These are phyloP conservation scores for Drosophila borealis DNA, from an alignment of 2,888 invertebrate genomes.

Conservation along the genomic window DNA sequence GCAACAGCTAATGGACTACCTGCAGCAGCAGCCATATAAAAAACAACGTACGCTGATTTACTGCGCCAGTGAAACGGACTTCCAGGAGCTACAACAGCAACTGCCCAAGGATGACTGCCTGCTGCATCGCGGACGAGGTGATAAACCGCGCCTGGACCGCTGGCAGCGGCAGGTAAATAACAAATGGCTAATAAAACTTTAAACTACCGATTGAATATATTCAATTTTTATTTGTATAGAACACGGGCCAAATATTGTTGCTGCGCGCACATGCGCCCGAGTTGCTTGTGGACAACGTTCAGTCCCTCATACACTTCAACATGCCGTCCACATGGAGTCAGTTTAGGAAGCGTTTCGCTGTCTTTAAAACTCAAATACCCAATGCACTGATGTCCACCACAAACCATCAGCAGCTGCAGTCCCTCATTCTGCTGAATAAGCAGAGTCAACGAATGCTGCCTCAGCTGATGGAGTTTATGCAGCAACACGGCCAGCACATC, in stretches of 20 bases:
- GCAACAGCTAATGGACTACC: conserved; percentile 3
- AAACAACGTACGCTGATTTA: conserved; percentile 3
- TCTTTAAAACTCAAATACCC: not conserved
- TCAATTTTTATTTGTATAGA: not conserved
- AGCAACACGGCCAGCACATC: conserved; percentile 1
- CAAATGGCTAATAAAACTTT: not conserved
- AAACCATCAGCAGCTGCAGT: not conserved
- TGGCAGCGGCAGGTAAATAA: conserved; percentile 2
- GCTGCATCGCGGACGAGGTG: conserved; percentile 8
- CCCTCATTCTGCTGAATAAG: conserved; percentile 2
- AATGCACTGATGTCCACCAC: not conserved
- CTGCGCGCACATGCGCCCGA: conserved; percentile 6
- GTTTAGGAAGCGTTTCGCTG: conserved; percentile 5
- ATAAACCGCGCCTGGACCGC: not conserved
- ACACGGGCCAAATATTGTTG: conserved; percentile 3
- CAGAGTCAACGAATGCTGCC: conserved; percentile 9
- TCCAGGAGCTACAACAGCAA: conserved; percentile 1
- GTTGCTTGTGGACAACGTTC: not conserved
- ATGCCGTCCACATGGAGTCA: conserved; percentile 12
- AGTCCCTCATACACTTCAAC: conserved; percentile 5
- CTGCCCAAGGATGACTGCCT: not conserved
- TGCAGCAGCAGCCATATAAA: not conserved
- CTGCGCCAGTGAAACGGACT: not conserved
- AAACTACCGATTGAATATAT: not conserved
- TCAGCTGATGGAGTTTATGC: conserved; percentile 4